phyloP scores from a whole-genome alignment of 2,113 vertebrate species.

The Sinocyclocheilus anophthalmus region DNA sequence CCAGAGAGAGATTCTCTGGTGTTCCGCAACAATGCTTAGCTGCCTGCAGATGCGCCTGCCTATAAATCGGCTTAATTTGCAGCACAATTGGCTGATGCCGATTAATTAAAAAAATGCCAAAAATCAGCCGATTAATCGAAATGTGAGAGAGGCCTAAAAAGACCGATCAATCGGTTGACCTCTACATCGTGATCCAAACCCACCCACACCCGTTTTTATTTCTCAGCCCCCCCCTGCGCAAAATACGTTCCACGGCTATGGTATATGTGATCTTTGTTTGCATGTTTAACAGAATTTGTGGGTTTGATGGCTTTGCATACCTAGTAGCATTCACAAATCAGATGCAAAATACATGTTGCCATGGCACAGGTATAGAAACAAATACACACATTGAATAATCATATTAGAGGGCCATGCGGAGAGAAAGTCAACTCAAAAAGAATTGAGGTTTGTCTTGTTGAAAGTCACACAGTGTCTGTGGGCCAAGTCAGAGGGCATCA shows the following conservation, averaged over 20 bases:
- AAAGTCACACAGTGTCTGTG: background rate
- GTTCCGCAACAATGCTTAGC: too few relatives aligned
- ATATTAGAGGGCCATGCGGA: background rate
- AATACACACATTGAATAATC: background rate
- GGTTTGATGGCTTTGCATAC: slow-evolving; percentile 18
- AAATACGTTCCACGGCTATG: background rate
- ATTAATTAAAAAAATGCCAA: too few relatives aligned
- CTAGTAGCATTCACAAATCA: slow-evolving; percentile 3
- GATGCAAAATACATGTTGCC: slow-evolving; percentile 10
- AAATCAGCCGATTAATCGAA: too few relatives aligned
- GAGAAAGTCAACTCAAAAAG: background rate
- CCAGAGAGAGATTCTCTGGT: too few relatives aligned
- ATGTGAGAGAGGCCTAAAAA: too few relatives aligned
- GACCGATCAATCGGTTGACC: too few relatives aligned
- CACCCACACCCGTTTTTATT: too few relatives aligned
- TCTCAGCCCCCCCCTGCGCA: too few relatives aligned
- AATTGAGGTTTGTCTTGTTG: background rate
- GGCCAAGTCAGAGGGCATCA: slow-evolving; percentile 27
- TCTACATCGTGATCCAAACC: too few relatives aligned
- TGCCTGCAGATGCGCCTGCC: too few relatives aligned
- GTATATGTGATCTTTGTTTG: slow-evolving; percentile 14
- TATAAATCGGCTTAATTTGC: too few relatives aligned
- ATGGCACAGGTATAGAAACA: slow-evolving; percentile 1
- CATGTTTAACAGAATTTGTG: slow-evolving; percentile 14
- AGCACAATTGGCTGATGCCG: too few relatives aligned